Evolutionary conservation across 2,888 invertebrate genomes (phyloP).

Genomic region (Eupeodes luniger): DNA sequence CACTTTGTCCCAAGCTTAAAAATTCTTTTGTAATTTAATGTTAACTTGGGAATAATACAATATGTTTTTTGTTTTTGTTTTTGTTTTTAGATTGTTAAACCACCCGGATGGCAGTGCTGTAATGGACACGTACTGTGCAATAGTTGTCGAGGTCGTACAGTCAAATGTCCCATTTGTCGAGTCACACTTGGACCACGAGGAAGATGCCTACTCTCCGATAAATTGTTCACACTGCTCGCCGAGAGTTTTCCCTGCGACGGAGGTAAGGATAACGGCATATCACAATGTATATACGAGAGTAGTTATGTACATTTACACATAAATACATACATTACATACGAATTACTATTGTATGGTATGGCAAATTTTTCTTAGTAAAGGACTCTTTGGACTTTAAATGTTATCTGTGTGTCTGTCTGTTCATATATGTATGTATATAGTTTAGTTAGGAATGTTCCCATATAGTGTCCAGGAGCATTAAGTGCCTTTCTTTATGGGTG

Average conservation of each 20-base stretch:
- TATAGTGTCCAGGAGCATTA: constrained; percentile 47
- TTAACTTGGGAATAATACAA: constrained; percentile 54
- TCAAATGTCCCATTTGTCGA: constrained; percentile 85
- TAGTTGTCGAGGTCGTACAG: constrained; percentile 84
- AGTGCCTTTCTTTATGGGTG: constrained; percentile 69
- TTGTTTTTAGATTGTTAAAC: constrained; percentile 81
- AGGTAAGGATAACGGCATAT: constrained; percentile 76
- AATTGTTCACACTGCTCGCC: constrained; percentile 84
- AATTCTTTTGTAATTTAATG: constrained; percentile 56
- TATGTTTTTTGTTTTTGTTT: constrained; percentile 7
- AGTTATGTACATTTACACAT: constrained; percentile 77
- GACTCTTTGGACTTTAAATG: constrained; percentile 40
- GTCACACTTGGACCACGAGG: constrained; percentile 84
- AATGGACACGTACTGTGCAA: constrained; percentile 85
- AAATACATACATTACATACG: constrained; percentile 10
- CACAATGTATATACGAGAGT: background rate
- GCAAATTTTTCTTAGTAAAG: constrained; percentile 34
- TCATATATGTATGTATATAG: too few relatives aligned
- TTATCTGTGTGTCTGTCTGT: constrained; percentile 15
- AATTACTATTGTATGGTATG: constrained; percentile 14
- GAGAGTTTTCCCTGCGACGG: constrained; percentile 84
- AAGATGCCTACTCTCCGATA: constrained; percentile 84
- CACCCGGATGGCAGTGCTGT: constrained; percentile 85
- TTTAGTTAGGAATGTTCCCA: background rate
- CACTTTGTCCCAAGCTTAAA: background rate